Evolutionary conservation across 1,140 invertebrate species (phyloP).

Genomic region (Coelopa frigida): DNA sequence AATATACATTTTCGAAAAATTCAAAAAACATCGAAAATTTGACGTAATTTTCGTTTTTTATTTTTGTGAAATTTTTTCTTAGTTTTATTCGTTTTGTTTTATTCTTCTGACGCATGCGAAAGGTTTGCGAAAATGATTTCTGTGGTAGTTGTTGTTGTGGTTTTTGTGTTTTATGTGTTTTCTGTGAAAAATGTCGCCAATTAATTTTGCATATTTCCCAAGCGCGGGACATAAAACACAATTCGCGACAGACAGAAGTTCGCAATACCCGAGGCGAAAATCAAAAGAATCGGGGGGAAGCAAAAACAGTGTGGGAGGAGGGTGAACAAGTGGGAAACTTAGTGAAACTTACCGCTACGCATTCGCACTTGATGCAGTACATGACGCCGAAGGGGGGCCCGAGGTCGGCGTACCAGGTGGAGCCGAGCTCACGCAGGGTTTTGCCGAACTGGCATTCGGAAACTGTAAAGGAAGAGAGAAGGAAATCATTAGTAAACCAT

Average conservation of each 20-base stretch:
- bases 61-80: neutral
- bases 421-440: constrained; percentile 73
- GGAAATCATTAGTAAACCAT: neutral
- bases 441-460: constrained; percentile 86
- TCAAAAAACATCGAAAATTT: constrained; percentile 1
- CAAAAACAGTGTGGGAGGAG: too few species aligned
- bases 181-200: too few species aligned
- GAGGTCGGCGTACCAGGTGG: constrained; percentile 82
- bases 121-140: too few species aligned
- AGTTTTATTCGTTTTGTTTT: too few species aligned
- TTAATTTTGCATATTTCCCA: constrained; percentile 14
- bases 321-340: neutral
- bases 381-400: constrained; percentile 86
- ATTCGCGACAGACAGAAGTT: too few species aligned
- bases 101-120: too few species aligned
- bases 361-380: constrained; percentile 90
- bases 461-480: constrained; percentile 45
- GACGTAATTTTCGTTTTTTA: neutral
- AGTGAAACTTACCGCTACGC: constrained; percentile 67
- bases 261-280: too few species aligned
- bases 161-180: too few species aligned
- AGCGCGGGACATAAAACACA: too few species aligned
- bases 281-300: too few species aligned
- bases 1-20: neutral
- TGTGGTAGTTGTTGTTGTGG: too few species aligned